These are phyloP conservation scores for Hippocampus zosterae DNA, from an alignment of 2,113 vertebrate species.

Conservation along the genomic window DNA sequence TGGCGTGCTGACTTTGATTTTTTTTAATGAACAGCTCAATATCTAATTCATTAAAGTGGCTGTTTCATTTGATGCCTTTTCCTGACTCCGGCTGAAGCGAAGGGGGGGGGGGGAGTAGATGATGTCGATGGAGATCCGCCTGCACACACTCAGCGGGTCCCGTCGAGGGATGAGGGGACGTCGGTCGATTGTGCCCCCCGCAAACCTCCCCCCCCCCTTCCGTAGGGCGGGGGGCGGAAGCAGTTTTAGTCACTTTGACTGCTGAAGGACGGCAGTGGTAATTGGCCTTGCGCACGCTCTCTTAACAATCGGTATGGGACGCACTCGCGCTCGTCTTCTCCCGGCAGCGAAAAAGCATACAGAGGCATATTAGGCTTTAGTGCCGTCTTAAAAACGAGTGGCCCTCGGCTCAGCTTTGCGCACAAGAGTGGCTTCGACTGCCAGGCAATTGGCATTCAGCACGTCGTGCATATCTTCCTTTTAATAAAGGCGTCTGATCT, in stretches of 20 bases:
- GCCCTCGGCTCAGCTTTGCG: slow-evolving; percentile 39
- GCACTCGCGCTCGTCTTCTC: slow-evolving; percentile 33
- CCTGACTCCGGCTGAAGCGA: slow-evolving; percentile 56
- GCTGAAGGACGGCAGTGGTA: slow-evolving; percentile 50
- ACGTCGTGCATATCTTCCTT: slow-evolving; percentile 21
- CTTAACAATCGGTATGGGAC: slow-evolving; percentile 55
- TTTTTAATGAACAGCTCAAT: slow-evolving; percentile 75
- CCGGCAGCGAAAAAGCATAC: slow-evolving; percentile 40
- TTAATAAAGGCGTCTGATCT: not conserved
- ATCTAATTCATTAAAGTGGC: slow-evolving; percentile 80
- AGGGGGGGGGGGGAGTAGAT: slow-evolving; percentile 42
- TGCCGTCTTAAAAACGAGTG: slow-evolving; percentile 44
- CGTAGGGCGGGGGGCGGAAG: slow-evolving; percentile 28
- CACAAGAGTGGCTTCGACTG: slow-evolving; percentile 14
- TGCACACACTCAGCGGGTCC: slow-evolving; percentile 21
- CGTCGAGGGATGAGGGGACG: slow-evolving; percentile 35
- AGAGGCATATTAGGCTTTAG: slow-evolving; percentile 49
- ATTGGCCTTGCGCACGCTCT: slow-evolving; percentile 55
- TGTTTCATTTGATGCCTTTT: slow-evolving; percentile 72
- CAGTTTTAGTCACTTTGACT: slow-evolving; percentile 62
- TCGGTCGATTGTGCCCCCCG: slow-evolving; percentile 49
- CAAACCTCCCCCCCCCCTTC: slow-evolving; percentile 38
- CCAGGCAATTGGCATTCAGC: slow-evolving; percentile 54
- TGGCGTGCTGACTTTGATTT: slow-evolving; percentile 70
- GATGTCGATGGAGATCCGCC: slow-evolving; percentile 52